Evolutionary conservation across 2,113 vertebrate species (phyloP).

Genomic region (Psittacula cyanocephala): DNA sequence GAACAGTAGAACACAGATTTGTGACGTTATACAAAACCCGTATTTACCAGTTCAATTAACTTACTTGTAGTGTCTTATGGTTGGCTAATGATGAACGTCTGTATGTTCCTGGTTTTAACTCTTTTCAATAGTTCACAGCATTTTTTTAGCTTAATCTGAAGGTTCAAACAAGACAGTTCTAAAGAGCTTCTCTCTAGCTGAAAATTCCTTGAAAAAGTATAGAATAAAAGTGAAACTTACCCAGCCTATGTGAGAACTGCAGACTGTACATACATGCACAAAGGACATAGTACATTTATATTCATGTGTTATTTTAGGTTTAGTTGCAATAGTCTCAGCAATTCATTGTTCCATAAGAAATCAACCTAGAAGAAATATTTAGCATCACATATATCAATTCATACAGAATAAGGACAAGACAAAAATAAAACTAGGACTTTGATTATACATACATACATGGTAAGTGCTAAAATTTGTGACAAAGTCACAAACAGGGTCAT

Average conservation of each 20-base stretch:
- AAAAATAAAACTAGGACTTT: not conserved
- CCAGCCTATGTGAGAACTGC: not conserved
- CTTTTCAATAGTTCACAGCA: not conserved
- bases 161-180: not conserved
- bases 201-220: not conserved
- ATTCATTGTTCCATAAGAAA: not conserved
- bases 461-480: not conserved
- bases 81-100: not conserved
- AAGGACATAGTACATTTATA: not conserved
- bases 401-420: not conserved
- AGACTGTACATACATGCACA: not conserved
- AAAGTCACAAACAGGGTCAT: not conserved
- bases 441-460: not conserved
- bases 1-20: not conserved
- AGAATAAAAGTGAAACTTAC: not conserved
- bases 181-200: not conserved
- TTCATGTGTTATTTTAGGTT: not conserved
- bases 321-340: not conserved
- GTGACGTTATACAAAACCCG: not conserved
- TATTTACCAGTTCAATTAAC: not conserved
- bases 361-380: not conserved
- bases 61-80: not conserved
- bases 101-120: not conserved
- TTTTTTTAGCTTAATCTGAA: not conserved
- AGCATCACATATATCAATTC: not conserved